phyloP scores from a whole-genome alignment of 2,113 vertebrate species.

The Chlamydotis undulata region DNA sequence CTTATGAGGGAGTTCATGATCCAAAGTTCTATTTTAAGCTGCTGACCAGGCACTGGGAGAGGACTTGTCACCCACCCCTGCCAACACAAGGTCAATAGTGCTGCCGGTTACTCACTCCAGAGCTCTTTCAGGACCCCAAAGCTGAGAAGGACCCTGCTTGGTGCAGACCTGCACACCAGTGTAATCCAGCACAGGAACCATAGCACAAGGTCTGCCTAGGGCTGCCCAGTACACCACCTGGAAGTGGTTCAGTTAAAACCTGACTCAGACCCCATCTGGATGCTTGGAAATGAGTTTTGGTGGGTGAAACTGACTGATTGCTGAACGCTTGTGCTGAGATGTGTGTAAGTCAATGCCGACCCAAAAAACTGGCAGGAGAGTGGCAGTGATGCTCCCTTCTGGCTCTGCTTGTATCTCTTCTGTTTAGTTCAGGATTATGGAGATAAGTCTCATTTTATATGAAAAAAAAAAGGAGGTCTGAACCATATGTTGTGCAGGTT shows the following conservation, averaged over 20 bases:
- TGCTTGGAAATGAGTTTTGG: not conserved
- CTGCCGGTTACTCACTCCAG: not conserved
- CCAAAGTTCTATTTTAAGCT: not conserved
- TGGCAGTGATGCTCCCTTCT: slow-evolving; percentile 41
- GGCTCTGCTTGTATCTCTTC: slow-evolving; percentile 36
- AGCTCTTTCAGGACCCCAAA: not conserved
- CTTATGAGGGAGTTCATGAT: fast-evolving
- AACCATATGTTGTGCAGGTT: slow-evolving; percentile 44
- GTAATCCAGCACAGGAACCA: not conserved
- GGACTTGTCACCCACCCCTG: not conserved
- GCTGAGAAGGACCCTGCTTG: not conserved
- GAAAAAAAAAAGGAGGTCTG: slow-evolving; percentile 44
- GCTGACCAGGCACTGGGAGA: not conserved
- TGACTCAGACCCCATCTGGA: slow-evolving; percentile 25
- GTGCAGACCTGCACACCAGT: not conserved
- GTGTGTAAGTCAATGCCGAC: not conserved
- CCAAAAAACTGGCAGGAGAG: slow-evolving; percentile 51
- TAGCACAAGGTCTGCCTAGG: not conserved
- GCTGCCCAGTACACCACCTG: not conserved
- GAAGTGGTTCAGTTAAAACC: not conserved
- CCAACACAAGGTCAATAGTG: not conserved
- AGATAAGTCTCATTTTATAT: not conserved
- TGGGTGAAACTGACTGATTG: slow-evolving; percentile 23
- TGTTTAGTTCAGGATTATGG: slow-evolving; percentile 41
- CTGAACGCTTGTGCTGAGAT: not conserved